A percentile compares a stretch with the other conserved stretches of the same genome.
Conservation (phyloP, 2,113 vertebrate genomes). For the Vimba vimba region DNA sequence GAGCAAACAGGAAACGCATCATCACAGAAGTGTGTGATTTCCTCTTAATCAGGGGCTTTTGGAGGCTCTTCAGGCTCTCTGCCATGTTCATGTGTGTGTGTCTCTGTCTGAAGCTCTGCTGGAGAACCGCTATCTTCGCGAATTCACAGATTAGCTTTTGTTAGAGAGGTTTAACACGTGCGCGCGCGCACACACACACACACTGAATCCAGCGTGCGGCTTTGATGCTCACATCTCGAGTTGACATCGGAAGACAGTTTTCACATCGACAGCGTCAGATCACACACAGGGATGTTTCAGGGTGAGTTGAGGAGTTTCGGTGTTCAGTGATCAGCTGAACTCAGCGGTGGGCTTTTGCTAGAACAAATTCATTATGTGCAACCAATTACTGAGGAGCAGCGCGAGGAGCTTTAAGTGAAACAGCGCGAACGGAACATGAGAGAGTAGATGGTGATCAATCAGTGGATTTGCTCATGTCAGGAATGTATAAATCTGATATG, state of each 20-base stretch:
- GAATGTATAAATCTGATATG: neutral
- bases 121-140: conserved; percentile 69
- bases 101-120: conserved; percentile 66
- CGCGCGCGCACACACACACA: conserved; percentile 48
- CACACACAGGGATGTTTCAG: neutral
- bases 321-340: conserved; percentile 29
- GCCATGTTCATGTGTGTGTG: conserved; percentile 61
- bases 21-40: conserved; percentile 58
- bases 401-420: neutral
- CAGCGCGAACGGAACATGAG: neutral
- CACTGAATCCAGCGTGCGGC: conserved; percentile 59
- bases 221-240: conserved; percentile 53
- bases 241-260: conserved; percentile 46
- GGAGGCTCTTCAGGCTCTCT: conserved; percentile 59
- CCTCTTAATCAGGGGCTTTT: conserved; percentile 65
- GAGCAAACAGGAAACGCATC: conserved; percentile 49
- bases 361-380: conserved; percentile 28
- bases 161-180: conserved; percentile 68
- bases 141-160: conserved; percentile 77
- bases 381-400: conserved; percentile 36
- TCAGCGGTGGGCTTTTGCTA: conserved; percentile 25
- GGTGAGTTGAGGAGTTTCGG: neutral
- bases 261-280: conserved; percentile 58
- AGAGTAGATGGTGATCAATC: conserved; percentile 25
- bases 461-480: conserved; percentile 6